Percentiles rank a stretch among this genome's conserved stretches.
Evolutionary conservation across 2,113 vertebrate species (phyloP).

Genomic region (Sinocyclocheilus rhinocerous): DNA sequence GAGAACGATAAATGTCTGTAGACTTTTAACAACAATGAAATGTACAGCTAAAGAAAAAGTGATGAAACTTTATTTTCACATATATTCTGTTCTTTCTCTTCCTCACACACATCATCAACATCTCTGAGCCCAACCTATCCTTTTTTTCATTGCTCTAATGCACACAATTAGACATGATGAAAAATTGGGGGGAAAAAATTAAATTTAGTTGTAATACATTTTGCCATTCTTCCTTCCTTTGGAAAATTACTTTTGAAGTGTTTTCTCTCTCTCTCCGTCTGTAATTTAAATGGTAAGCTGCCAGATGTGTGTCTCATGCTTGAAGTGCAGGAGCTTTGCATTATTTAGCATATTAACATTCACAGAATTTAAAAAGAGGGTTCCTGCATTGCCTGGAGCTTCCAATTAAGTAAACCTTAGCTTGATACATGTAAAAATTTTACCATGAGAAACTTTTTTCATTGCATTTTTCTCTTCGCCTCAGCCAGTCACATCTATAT

Average conservation of each 20-base stretch:
- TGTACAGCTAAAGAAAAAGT: slow-evolving; percentile 49
- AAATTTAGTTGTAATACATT: slow-evolving; percentile 90
- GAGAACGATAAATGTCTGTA: slow-evolving; percentile 50
- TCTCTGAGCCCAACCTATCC: slow-evolving; percentile 68
- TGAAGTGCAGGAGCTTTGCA: slow-evolving; percentile 99
- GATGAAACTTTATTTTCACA: slow-evolving; percentile 54
- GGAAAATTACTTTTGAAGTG: slow-evolving; percentile 93
- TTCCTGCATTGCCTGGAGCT: slow-evolving; percentile 97
- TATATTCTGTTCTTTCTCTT: slow-evolving; percentile 14
- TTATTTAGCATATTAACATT: slow-evolving; percentile 99
- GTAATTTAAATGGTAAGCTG: slow-evolving; percentile 99
- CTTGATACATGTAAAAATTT: slow-evolving; percentile 99
- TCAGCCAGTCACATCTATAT: slow-evolving; percentile 90
- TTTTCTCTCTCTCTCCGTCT: slow-evolving; percentile 71
- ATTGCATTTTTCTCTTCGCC: slow-evolving; percentile 67
- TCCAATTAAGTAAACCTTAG: slow-evolving; percentile 99
- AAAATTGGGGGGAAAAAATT: slow-evolving; percentile 89
- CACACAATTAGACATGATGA: slow-evolving; percentile 86
- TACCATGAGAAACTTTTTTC: slow-evolving; percentile 90
- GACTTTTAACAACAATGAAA: slow-evolving; percentile 54
- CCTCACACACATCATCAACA: slow-evolving; percentile 58
- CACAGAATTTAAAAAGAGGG: slow-evolving; percentile 99
- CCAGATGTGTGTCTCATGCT: slow-evolving; percentile 99
- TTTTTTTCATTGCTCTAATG: slow-evolving; percentile 72
- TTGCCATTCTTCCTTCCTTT: slow-evolving; percentile 84